A percentile compares a stretch with the other conserved stretches of the same genome.
Conservation (phyloP, 2,888 invertebrate genomes). For the Acronicta alni region DNA sequence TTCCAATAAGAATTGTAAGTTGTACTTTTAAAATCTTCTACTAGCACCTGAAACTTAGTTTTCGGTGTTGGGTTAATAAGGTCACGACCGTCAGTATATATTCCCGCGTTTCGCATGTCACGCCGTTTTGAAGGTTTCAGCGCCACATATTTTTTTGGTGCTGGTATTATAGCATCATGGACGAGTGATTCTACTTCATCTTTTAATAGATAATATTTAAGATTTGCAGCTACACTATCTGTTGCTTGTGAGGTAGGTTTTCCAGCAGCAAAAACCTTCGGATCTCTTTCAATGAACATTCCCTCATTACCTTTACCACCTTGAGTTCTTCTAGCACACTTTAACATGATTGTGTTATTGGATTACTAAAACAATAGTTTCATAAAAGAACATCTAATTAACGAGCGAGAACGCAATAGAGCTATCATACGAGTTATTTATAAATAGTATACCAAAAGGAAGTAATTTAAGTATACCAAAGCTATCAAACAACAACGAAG, state of each 20-base stretch:
- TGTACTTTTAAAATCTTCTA: constrained; percentile 19
- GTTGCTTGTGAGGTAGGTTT: constrained; percentile 52
- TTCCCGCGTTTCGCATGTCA: constrained; percentile 61
- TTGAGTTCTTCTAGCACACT: constrained; percentile 24
- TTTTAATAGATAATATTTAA: constrained; percentile 60
- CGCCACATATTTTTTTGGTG: constrained; percentile 32
- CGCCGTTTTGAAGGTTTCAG: constrained; percentile 47
- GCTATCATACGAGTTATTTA: too few relatives aligned
- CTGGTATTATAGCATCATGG: constrained; percentile 60
- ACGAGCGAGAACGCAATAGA: background rate
- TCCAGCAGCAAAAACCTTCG: constrained; percentile 65
- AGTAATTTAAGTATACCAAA: too few relatives aligned
- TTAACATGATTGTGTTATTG: constrained; percentile 11
- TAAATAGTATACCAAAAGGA: too few relatives aligned
- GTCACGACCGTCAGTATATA: constrained; percentile 45
- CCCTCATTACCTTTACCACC: constrained; percentile 69
- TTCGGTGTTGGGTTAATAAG: constrained; percentile 61
- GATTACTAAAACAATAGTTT: background rate
- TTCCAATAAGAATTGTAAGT: constrained; percentile 22
- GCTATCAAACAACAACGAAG: constrained; percentile 1
- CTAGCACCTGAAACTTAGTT: constrained; percentile 62
- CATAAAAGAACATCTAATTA: too few relatives aligned
- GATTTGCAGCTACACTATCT: constrained; percentile 37
- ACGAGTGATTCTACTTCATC: constrained; percentile 67
- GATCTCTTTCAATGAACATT: constrained; percentile 64